phyloP scores from a whole-genome alignment of 2,888 invertebrate species.

The Drosophila tripunctata region DNA sequence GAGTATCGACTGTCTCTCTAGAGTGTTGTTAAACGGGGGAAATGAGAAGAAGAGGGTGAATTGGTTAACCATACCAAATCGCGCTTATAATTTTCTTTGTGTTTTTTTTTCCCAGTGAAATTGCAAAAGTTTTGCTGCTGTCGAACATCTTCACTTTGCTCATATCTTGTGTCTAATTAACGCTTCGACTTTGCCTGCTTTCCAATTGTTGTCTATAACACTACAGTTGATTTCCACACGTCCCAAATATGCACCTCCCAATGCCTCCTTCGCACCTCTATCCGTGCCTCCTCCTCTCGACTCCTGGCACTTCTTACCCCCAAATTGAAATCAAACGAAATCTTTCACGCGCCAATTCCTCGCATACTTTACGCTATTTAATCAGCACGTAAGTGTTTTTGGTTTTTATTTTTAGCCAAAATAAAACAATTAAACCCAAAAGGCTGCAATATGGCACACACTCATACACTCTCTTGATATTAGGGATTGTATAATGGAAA shows the following conservation, averaged over 20 bases:
- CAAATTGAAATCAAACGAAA: constrained; percentile 63
- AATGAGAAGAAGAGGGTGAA: neutral
- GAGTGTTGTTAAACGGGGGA: neutral
- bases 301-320: constrained; percentile 10
- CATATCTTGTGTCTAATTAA: constrained; percentile 65
- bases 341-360: constrained; percentile 79
- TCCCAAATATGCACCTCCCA: constrained; percentile 38
- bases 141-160: constrained; percentile 64
- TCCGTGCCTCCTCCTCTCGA: neutral
- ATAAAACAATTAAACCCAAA: constrained; percentile 52
- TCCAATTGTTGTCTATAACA: constrained; percentile 61
- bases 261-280: constrained; percentile 3
- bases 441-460: constrained; percentile 52
- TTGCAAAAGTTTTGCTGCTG: constrained; percentile 30
- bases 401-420: constrained; percentile 62
- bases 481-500: constrained; percentile 43
- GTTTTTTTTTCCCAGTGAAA: constrained; percentile 70
- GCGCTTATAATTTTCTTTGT: constrained; percentile 60
- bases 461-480: constrained; percentile 7
- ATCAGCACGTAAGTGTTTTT: constrained; percentile 69
- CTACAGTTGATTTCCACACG: constrained; percentile 33
- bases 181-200: constrained; percentile 62
- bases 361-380: constrained; percentile 69
- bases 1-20: constrained; percentile 46
- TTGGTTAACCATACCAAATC: constrained; percentile 19